Evolutionary conservation across 2,888 invertebrate species (phyloP).

Genomic region (Pristionchus fissidentatus): DNA sequence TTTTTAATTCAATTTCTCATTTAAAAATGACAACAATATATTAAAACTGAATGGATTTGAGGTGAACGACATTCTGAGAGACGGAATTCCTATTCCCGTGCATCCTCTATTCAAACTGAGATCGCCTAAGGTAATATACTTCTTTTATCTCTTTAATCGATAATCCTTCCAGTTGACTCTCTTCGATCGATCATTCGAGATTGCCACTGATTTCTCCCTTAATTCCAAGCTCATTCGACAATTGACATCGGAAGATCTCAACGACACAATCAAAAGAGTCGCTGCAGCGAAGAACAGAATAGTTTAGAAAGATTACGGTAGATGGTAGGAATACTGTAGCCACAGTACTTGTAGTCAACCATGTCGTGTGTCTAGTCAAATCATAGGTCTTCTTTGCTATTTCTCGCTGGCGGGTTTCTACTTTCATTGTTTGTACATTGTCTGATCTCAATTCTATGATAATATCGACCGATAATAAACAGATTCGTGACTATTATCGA

Average conservation of each 20-base stretch:
- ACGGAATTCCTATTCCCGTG: conserved; percentile 74
- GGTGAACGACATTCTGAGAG: conserved; percentile 72
- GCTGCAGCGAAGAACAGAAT: not conserved
- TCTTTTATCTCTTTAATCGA: not conserved
- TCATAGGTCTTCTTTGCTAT: too few relatives aligned
- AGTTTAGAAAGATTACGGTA: not conserved
- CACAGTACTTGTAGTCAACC: not conserved
- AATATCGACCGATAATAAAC: conserved; percentile 11
- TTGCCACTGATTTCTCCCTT: conserved; percentile 71
- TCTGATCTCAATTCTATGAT: not conserved
- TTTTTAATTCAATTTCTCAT: not conserved
- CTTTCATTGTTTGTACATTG: conserved; percentile 1
- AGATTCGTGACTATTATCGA: not conserved
- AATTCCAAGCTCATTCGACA: conserved; percentile 71
- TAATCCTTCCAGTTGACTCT: conserved; percentile 65
- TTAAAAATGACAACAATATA: conserved; percentile 52
- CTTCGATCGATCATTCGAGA: conserved; percentile 67
- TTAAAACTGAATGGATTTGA: not conserved
- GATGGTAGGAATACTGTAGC: not conserved
- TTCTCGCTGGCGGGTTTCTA: not conserved
- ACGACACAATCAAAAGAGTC: conserved; percentile 4
- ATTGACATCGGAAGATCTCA: conserved; percentile 62
- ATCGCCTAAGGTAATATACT: conserved; percentile 65
- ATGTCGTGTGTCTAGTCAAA: not conserved
- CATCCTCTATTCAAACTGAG: conserved; percentile 72